Base-by-base conservation (phyloP, 2,797 vertebrate genomes). In the Nyctalus aviator region DNA sequence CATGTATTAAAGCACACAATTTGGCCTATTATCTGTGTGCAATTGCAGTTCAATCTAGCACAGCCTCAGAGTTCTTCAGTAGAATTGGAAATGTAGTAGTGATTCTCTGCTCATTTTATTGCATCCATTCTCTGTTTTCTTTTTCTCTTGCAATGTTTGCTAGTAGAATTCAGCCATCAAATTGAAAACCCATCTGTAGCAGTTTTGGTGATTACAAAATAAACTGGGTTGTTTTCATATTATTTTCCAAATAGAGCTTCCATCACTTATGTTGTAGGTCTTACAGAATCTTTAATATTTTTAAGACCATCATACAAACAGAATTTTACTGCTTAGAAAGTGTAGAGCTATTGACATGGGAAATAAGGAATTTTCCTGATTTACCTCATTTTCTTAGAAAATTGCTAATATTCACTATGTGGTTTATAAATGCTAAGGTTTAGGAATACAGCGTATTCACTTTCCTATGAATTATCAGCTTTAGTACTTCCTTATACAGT, bases 211-310 rank as follows among this genome's bases (percentile, higher is more conserved):
- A 92, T 92, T 90, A 81, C 44, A 88, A 64, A 83, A 85, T 88
- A 66, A 94, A 87, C 69, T 93, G 68, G 86, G 21, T 91, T 93
- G 64, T 89, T 92, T 44, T 44, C 44, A 18, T 66, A 48, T 93
- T 68, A 92, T 91, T 93, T 79, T 66, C 50, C 27, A 91, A 35
- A 32, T 30, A 75, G 20, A 41, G 48, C 77, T 93, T 90, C 69
- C 53, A 35, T 95, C 44, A 41, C 41, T 95, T 72, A 75, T 13
- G n/a, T 83, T 69, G 32, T 35, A 83, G 64, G 27, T 90, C 41
- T 96, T 93, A 86, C 20, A 93, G 69, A 79, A 64, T 83, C 50
- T 71, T 95, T 92, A 87, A 46, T 84, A 23, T 89, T 95, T 94
- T 76, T 71, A 73, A 93, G 88, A 57, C n/a, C 27, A 73, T 64